These are phyloP conservation scores for Erannis defoliaria DNA, from an alignment of 2,888 invertebrate species.

Conservation along the genomic window DNA sequence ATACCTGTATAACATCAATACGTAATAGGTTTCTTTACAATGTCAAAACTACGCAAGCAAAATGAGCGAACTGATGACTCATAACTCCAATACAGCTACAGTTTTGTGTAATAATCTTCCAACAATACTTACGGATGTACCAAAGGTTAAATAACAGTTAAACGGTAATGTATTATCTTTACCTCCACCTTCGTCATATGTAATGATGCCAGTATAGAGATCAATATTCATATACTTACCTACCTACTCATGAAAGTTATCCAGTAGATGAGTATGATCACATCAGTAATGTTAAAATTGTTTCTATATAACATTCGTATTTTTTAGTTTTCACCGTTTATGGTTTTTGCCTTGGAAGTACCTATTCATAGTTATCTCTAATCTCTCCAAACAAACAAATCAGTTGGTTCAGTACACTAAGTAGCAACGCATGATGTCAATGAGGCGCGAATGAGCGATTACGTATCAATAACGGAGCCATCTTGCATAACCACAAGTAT, in stretches of 20 bases:
- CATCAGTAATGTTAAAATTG: no score
- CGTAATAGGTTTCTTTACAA: constrained; percentile 12
- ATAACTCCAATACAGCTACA: neutral
- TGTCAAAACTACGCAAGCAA: constrained; percentile 15
- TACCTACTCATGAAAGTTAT: no score
- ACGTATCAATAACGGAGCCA: constrained; percentile 43
- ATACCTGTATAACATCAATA: neutral
- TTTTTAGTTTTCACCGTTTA: neutral
- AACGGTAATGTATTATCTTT: neutral
- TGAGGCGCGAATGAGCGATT: constrained; percentile 45
- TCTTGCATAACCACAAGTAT: constrained; percentile 43
- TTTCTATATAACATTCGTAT: no score
- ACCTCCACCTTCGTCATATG: neutral
- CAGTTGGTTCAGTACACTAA: neutral
- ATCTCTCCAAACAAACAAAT: constrained; percentile 16
- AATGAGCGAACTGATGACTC: neutral
- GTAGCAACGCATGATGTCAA: constrained; percentile 32
- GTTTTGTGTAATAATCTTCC: neutral
- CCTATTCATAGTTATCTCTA: neutral
- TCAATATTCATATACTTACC: neutral
- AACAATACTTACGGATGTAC: neutral
- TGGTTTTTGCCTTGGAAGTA: neutral
- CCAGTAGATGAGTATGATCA: no score
- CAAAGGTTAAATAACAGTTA: neutral
- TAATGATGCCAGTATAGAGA: neutral